Percentiles rank a stretch among this genome's conserved stretches.
Evolutionary conservation across 2,113 vertebrate genomes (phyloP).

Genomic region (Haliaeetus leucogaster): DNA sequence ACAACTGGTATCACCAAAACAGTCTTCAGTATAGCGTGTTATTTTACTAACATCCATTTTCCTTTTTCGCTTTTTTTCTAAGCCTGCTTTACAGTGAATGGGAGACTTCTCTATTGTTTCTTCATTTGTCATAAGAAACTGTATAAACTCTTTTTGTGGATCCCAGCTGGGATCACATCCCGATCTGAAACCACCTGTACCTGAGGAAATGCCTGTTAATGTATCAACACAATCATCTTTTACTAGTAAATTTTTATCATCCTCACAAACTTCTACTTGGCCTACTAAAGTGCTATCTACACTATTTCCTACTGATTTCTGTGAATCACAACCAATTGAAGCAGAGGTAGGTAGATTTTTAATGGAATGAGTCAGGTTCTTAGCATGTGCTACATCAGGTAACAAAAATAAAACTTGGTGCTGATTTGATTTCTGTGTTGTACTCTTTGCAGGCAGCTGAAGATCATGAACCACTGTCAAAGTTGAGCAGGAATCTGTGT

Average conservation of each 20-base stretch:
- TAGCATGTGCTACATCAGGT: slow-evolving; percentile 86
- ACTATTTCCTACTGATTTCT: slow-evolving; percentile 77
- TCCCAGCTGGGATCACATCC: slow-evolving; percentile 82
- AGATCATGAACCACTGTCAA: slow-evolving; percentile 85
- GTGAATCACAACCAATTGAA: slow-evolving; percentile 81
- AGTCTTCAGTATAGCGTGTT: slow-evolving; percentile 83
- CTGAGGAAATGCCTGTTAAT: slow-evolving; percentile 81
- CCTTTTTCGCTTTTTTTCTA: slow-evolving; percentile 82
- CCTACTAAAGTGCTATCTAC: slow-evolving; percentile 86
- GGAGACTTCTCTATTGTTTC: slow-evolving; percentile 79
- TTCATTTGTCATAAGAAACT: slow-evolving; percentile 82
- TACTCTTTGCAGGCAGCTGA: slow-evolving; percentile 78
- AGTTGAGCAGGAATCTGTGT: slow-evolving; percentile 80
- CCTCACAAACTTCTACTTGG: slow-evolving; percentile 78
- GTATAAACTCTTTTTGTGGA: slow-evolving; percentile 85
- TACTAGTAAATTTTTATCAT: slow-evolving; percentile 71
- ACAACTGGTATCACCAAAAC: slow-evolving; percentile 79
- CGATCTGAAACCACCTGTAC: slow-evolving; percentile 79
- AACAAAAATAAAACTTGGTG: slow-evolving; percentile 84
- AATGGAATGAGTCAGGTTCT: slow-evolving; percentile 85
- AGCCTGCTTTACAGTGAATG: slow-evolving; percentile 75
- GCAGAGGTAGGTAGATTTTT: slow-evolving; percentile 86
- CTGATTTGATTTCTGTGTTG: slow-evolving; percentile 84
- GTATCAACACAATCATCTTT: slow-evolving; percentile 75
- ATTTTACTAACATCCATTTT: slow-evolving; percentile 83